Percentiles rank a stretch among this genome's conserved stretches.
Conservation (phyloP, 2,888 invertebrate genomes). For the Keiferia lycopersicella region DNA sequence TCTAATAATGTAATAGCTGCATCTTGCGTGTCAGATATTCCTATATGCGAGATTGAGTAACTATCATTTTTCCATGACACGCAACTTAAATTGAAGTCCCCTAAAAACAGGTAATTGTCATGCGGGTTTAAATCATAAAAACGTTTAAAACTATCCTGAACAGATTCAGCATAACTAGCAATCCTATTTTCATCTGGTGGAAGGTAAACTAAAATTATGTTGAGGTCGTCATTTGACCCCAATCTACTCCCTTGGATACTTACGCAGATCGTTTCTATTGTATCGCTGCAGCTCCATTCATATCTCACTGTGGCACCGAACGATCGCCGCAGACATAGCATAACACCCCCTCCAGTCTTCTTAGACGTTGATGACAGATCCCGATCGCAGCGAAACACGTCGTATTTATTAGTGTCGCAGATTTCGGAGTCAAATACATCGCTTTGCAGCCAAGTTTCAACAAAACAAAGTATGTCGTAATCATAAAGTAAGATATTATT, state of each 20-base stretch:
- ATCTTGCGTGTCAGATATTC: not conserved
- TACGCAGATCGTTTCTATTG: slow-evolving; percentile 10
- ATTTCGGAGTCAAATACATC: slow-evolving; percentile 14
- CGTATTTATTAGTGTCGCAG: slow-evolving; percentile 4
- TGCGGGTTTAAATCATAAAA: not conserved
- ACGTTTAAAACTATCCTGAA: not conserved
- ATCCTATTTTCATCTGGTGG: not conserved
- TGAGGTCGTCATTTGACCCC: slow-evolving; percentile 3
- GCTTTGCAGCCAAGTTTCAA: slow-evolving; percentile 1
- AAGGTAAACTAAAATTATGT: slow-evolving; percentile 14
- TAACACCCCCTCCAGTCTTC: slow-evolving; percentile 10
- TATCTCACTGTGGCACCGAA: not conserved
- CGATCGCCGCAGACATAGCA: not conserved
- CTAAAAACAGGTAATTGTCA: slow-evolving; percentile 3
- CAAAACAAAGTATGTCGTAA: slow-evolving; percentile 2
- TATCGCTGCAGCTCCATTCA: slow-evolving; percentile 7
- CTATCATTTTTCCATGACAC: not conserved
- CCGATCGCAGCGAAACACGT: slow-evolving; percentile 10
- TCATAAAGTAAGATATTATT: slow-evolving; percentile 6
- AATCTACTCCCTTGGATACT: not conserved
- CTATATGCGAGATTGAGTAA: slow-evolving; percentile 1
- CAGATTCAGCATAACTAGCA: not conserved
- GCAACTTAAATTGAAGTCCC: slow-evolving; percentile 14
- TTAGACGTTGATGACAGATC: not conserved
- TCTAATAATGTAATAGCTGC: not conserved